These are phyloP conservation scores for Junonia oenone DNA, from an alignment of 2,888 invertebrate genomes.

Conservation along the genomic window DNA sequence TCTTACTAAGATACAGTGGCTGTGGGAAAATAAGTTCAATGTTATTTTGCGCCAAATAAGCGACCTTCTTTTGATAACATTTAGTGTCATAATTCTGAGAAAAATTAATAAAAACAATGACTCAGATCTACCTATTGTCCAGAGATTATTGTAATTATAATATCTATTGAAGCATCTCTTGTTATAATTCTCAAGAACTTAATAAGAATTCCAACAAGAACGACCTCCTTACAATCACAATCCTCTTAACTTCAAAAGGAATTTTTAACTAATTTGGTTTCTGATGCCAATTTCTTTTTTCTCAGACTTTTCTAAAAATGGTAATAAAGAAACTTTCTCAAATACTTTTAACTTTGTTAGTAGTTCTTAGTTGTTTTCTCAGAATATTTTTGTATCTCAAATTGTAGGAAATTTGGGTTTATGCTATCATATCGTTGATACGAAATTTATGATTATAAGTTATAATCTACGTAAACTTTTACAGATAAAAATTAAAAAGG, in stretches of 20 bases:
- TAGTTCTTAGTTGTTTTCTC: no score
- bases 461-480: no score
- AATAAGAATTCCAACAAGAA: not conserved
- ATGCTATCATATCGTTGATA: no score
- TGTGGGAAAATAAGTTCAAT: constrained; percentile 10
- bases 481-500: no score
- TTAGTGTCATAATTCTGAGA: constrained; percentile 20
- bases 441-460: no score
- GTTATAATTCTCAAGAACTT: not conserved
- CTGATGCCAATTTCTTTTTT: not conserved
- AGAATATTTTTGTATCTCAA: no score
- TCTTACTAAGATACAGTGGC: not conserved
- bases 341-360: not conserved
- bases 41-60: constrained; percentile 12
- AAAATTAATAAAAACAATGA: constrained; percentile 1
- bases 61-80: constrained; percentile 7
- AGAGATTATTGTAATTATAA: constrained; percentile 8
- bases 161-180: constrained; percentile 3
- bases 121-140: constrained; percentile 7
- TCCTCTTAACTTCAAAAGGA: not conserved
- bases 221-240: not conserved
- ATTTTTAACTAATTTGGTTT: not conserved
- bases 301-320: not conserved
- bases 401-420: no score
- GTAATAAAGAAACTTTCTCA: not conserved